Base-by-base conservation (phyloP, 1,140 invertebrate genomes). In the Lucilia sericata region DNA sequence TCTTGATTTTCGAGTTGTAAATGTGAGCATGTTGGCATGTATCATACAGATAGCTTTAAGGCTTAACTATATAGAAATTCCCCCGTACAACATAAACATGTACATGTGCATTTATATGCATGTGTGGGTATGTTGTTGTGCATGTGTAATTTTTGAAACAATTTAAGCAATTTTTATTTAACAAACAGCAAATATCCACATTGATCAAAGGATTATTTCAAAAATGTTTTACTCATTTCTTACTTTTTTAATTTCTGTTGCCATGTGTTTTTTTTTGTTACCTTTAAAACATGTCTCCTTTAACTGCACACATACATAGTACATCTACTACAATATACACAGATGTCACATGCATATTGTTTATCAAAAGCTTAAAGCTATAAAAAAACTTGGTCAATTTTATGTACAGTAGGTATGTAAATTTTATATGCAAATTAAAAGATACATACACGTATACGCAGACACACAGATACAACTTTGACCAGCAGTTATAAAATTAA, bases 141-240 rank as follows among this genome's bases (percentile, higher is more conserved):
- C 17, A 60, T 14, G 13, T n/a, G 51, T 5, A 60, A 60, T 60
- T 60, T 60, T 60, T n/a, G 55, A 60, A 60, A 60, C 55, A 60
- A 60, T 60, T 60, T 60, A 60, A 60, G 14, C 55, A 70, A 70
- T 70, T 70, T 70, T 70, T 70, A 70, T 21, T 25, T 21, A 70
- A 70, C 65, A 70, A 21, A 70, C n/a, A 19, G 65, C n/a, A 70
- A 70, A 70, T 70, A 70, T 70, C n/a, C 65, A 70, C 65, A 70
- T 70, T 70, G 65, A 70, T 70, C 65, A 70, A 70, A 70, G 65
- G 65, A 70, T 70, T 70, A 70, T 70, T 70, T 70, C 65, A 70
- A 70, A 70, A 70, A 70, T 21, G 65, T 70, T 70, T 21, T 25
- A 70, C 55, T 60, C 17, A 60, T 60, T n/a, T 60, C 55, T 17